Evolutionary conservation across 2,113 vertebrate species (phyloP).

Genomic region (Orientallactaga bullata): DNA sequence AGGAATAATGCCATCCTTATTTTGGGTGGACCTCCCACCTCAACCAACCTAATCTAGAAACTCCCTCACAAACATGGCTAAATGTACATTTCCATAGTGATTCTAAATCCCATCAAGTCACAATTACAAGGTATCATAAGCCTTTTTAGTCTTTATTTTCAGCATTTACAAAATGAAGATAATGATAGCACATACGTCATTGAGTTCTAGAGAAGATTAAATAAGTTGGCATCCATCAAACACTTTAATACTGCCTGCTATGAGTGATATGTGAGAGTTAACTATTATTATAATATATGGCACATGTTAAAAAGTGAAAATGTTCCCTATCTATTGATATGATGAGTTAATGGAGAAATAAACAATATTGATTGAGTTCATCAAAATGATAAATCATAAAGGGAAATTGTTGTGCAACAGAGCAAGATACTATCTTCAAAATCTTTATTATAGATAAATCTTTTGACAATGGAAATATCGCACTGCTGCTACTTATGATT

Average conservation of each 20-base stretch:
- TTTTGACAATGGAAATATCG: background rate
- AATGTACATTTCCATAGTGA: no score
- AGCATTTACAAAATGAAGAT: background rate
- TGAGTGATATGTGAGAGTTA: background rate
- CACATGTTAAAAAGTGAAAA: background rate
- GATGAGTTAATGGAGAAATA: constrained; percentile 23
- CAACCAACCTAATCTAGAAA: no score
- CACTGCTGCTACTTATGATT: background rate
- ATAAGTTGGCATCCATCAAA: background rate
- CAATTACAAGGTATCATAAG: background rate
- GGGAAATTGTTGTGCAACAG: background rate
- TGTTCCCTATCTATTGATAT: background rate
- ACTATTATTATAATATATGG: background rate
- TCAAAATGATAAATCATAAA: background rate
- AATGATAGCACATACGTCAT: background rate
- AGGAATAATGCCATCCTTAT: no score
- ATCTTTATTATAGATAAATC: background rate
- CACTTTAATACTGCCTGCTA: background rate
- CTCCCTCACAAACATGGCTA: no score
- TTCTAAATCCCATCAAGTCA: no score
- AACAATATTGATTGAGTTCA: background rate
- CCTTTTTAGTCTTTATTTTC: constrained; percentile 18
- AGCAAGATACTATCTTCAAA: background rate
- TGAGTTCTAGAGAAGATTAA: background rate
- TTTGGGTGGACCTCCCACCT: no score